Percentiles rank a stretch among this genome's conserved stretches.
Conservation (phyloP, 2,113 vertebrate species). For the Siniperca knerii region DNA sequence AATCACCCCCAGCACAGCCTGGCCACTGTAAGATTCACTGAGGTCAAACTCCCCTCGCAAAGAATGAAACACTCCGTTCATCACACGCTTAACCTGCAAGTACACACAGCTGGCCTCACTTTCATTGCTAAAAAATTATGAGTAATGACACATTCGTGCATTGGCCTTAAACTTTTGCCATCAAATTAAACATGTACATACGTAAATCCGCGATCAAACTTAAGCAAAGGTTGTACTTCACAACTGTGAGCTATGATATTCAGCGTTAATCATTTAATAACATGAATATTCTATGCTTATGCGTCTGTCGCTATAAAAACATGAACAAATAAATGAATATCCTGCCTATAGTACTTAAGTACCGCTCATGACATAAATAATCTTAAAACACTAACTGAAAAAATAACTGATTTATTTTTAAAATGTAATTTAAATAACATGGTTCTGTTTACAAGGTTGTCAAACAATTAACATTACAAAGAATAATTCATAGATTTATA, state of each 20-base stretch:
- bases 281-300: neutral
- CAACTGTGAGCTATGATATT: neutral
- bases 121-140: neutral
- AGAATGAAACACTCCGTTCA: slow-evolving; percentile 96
- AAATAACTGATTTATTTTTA: neutral
- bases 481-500: neutral
- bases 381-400: neutral
- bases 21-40: slow-evolving; percentile 89
- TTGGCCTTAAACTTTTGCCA: neutral
- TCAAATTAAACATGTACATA: neutral
- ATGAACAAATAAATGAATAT: neutral
- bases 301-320: too few species aligned
- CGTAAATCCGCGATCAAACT: neutral
- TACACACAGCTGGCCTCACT: slow-evolving; percentile 24
- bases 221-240: neutral
- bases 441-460: neutral
- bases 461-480: neutral
- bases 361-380: neutral
- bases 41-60: slow-evolving; percentile 92
- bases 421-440: neutral
- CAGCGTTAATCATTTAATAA: neutral
- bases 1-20: slow-evolving; percentile 87
- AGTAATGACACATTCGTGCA: neutral
- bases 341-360: neutral
- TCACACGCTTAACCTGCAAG: slow-evolving; percentile 94